These are phyloP conservation scores for Uropetala carovei DNA, from an alignment of 2,888 invertebrate genomes.

Conservation along the genomic window DNA sequence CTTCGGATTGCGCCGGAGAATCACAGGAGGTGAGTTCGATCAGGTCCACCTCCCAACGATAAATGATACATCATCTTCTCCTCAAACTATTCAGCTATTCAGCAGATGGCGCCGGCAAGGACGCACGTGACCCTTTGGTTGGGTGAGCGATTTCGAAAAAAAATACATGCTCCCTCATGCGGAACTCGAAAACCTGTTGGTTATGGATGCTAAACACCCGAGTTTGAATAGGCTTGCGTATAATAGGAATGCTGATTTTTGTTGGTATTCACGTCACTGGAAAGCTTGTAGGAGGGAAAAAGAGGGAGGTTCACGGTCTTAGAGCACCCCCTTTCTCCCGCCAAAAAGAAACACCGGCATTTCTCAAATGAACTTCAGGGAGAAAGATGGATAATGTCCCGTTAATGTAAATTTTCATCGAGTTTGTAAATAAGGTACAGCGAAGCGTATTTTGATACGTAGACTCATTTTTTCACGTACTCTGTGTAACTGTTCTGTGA, in stretches of 20 bases:
- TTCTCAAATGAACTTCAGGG: too few relatives aligned
- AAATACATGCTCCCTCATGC: neutral
- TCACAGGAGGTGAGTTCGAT: neutral
- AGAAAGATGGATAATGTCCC: too few relatives aligned
- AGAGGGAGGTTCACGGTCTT: too few relatives aligned
- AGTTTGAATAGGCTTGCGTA: neutral
- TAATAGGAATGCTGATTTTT: neutral
- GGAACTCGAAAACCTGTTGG: slow-evolving; percentile 24
- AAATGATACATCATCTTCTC: slow-evolving; percentile 16
- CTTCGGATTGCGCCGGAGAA: neutral
- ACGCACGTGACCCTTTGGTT: slow-evolving; percentile 9
- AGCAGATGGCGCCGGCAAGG: neutral
- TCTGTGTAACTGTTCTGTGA: too few relatives aligned
- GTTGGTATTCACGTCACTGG: too few relatives aligned
- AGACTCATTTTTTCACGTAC: too few relatives aligned
- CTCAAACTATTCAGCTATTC: neutral
- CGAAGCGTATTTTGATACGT: too few relatives aligned
- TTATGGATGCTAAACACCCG: neutral
- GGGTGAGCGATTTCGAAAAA: neutral
- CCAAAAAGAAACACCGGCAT: too few relatives aligned
- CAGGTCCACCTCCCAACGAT: neutral
- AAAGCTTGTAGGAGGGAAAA: too few relatives aligned
- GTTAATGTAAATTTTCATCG: too few relatives aligned
- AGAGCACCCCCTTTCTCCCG: too few relatives aligned
- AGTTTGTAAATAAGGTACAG: too few relatives aligned